Percentiles rank a stretch among this genome's conserved stretches.
Evolutionary conservation across 2,797 vertebrate species (phyloP).

Genomic region (Clarias fuscus): DNA sequence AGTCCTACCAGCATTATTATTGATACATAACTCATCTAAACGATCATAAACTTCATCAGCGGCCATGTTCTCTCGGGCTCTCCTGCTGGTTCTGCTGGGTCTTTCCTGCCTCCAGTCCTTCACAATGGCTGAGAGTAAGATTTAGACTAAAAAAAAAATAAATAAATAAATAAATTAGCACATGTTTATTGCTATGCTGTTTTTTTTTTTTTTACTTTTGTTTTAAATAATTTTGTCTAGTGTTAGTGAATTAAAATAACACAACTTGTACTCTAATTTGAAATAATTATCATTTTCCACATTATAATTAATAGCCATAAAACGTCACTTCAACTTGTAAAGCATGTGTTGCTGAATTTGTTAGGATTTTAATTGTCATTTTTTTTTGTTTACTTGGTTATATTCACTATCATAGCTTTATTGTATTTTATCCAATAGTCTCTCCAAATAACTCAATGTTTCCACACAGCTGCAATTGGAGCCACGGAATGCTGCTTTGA

Average conservation of each 20-base stretch:
- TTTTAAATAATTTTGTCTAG: not conserved
- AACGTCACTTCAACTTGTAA: not conserved
- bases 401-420: too few species aligned
- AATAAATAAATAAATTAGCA: too few species aligned
- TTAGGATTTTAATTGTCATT: too few species aligned
- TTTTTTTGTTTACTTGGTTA: too few species aligned
- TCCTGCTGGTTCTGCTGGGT: constrained; percentile 11
- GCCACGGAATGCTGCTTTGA: constrained; percentile 37
- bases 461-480: not conserved
- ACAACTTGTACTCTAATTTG: not conserved
- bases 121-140: not conserved
- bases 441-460: not conserved
- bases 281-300: not conserved
- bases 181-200: too few species aligned
- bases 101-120: constrained; percentile 8
- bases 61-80: not conserved
- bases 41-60: not conserved
- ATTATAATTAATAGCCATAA: too few species aligned
- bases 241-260: not conserved
- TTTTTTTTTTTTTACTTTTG: not conserved
- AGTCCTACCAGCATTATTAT: not conserved
- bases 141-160: not conserved
- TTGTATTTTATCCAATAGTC: too few species aligned
- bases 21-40: not conserved
- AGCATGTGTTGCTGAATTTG: not conserved